phyloP scores from a whole-genome alignment of 2,888 invertebrate species.

The Amiota minor region DNA sequence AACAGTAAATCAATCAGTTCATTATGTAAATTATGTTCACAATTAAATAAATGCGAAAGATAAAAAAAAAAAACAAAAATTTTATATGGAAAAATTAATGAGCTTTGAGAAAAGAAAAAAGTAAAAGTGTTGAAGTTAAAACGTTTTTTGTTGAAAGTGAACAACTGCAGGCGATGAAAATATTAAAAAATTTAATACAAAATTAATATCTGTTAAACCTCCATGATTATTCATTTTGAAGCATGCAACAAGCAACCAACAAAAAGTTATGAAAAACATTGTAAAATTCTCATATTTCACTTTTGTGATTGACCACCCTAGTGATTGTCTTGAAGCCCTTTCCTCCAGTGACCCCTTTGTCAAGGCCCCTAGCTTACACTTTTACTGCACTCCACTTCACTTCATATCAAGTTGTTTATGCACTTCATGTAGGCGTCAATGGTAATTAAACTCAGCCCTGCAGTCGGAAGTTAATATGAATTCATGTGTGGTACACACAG shows the following conservation, averaged over 20 bases:
- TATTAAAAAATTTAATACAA: background rate
- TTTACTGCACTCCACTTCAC: background rate
- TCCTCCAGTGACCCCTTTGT: too few species aligned
- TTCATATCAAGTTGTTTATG: constrained; percentile 8
- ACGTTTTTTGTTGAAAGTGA: background rate
- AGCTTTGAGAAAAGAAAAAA: background rate
- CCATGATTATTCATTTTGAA: too few species aligned
- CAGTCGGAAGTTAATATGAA: background rate
- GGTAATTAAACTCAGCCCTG: constrained; percentile 22
- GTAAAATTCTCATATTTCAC: background rate
- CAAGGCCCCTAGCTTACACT: too few species aligned
- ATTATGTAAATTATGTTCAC: constrained; percentile 7
- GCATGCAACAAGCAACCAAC: too few species aligned
- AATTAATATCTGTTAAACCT: too few species aligned
- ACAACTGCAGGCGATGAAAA: constrained; percentile 1
- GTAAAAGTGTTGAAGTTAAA: constrained; percentile 5
- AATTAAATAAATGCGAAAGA: background rate
- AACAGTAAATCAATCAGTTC: constrained; percentile 7
- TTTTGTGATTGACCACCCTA: background rate
- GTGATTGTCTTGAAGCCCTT: too few species aligned
- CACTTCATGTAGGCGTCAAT: constrained; percentile 11
- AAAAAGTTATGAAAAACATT: too few species aligned
- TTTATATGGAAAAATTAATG: constrained; percentile 11
- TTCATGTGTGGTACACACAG: background rate
- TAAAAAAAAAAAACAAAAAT: background rate